These are phyloP conservation scores for Sthenelais limicola DNA, from an alignment of 2,888 invertebrate genomes.

Conservation along the genomic window DNA sequence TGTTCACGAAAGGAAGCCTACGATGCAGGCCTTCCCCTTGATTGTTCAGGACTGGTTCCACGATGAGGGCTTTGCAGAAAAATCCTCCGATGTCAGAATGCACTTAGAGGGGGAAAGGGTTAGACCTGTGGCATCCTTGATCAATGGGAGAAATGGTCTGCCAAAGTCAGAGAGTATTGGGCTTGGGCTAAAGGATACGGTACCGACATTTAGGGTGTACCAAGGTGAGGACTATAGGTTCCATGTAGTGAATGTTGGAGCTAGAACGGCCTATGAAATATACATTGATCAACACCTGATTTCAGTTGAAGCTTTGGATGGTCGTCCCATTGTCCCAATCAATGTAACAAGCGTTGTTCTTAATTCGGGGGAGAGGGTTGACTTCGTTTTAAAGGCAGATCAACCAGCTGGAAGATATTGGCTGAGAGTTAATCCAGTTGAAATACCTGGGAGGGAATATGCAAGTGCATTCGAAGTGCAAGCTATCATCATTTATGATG, in stretches of 20 bases:
- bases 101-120: conserved; percentile 42
- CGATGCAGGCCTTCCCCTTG: conserved; percentile 44
- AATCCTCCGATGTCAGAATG: background rate
- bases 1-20: conserved; percentile 42
- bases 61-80: background rate
- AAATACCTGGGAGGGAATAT: background rate
- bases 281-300: conserved; percentile 57
- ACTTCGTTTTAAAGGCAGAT: conserved; percentile 56
- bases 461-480: background rate
- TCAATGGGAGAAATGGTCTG: conserved; percentile 23
- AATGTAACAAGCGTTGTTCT: conserved; percentile 55
- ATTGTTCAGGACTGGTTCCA: conserved; percentile 55
- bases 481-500: too few species aligned
- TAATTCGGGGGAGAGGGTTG: conserved; percentile 59
- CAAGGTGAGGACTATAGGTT: conserved; percentile 26
- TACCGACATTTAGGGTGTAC: background rate
- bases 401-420: conserved; percentile 55
- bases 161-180: conserved; percentile 54
- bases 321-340: conserved; percentile 55
- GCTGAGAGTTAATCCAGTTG: conserved; percentile 56
- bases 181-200: conserved; percentile 10
- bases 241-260: conserved; percentile 55
- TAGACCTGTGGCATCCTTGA: conserved; percentile 6
- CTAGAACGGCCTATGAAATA: conserved; percentile 53
- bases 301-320: conserved; percentile 55